Conservation (phyloP, 2,113 vertebrate genomes). For the Strix uralensis region DNA sequence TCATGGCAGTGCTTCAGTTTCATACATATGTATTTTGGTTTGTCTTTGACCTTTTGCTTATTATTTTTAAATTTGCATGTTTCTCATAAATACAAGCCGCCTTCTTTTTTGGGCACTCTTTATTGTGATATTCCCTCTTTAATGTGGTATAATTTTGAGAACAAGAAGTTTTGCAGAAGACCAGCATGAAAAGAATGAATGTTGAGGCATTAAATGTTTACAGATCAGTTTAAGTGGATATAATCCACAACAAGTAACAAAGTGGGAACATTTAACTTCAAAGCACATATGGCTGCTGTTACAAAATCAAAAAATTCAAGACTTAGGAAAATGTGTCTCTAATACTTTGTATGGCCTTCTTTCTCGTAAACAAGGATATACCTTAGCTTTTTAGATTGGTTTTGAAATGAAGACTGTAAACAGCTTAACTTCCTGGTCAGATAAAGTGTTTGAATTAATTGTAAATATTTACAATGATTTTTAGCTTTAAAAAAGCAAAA, state of each 20-base stretch:
- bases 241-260: constrained; percentile 78
- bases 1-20: constrained; percentile 29
- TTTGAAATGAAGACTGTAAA: neutral
- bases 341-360: neutral
- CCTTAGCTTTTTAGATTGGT: constrained; percentile 31
- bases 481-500: neutral
- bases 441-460: neutral
- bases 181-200: constrained; percentile 64
- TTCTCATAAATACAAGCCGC: constrained; percentile 49
- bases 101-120: constrained; percentile 39
- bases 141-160: constrained; percentile 66
- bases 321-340: constrained; percentile 17
- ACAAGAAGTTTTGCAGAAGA: constrained; percentile 66
- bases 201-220: constrained; percentile 72
- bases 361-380: constrained; percentile 35
- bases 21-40: constrained; percentile 62
- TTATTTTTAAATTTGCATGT: constrained; percentile 63
- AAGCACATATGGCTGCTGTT: constrained; percentile 82
- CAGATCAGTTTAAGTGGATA: constrained; percentile 75
- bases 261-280: constrained; percentile 82
- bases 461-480: neutral
- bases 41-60: constrained; percentile 60
- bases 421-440: neutral
- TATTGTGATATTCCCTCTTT: constrained; percentile 69
- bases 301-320: constrained; percentile 77